Percentiles rank a stretch among this genome's conserved stretches.
These are phyloP conservation scores for Synanceia verrucosa DNA, from an alignment of 2,797 vertebrate species.

Conservation along the genomic window DNA sequence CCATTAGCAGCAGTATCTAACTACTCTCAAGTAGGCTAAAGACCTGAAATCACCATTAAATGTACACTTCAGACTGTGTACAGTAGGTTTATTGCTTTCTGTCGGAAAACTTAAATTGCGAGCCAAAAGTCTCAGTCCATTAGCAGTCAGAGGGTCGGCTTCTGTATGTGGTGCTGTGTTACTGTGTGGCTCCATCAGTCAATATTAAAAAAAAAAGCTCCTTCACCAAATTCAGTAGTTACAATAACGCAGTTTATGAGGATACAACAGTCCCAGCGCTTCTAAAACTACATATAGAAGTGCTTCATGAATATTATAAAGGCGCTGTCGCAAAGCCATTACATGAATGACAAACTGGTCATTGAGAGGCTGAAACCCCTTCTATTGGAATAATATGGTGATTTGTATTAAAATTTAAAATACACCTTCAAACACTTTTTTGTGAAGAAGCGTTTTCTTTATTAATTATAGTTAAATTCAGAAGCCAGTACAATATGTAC, in stretches of 20 bases:
- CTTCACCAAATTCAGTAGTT: background rate
- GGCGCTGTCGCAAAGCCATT: background rate
- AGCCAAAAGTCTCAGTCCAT: constrained; percentile 7
- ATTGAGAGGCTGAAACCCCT: background rate
- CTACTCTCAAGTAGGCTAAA: background rate
- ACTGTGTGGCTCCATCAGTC: background rate
- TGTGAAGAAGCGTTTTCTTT: too few species aligned
- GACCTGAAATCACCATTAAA: background rate
- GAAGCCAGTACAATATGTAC: too few species aligned
- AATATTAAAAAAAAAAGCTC: constrained; percentile 6
- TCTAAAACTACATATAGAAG: background rate
- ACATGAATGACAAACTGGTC: constrained; percentile 1
- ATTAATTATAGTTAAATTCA: too few species aligned
- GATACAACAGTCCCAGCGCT: constrained; percentile 3
- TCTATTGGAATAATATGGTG: background rate
- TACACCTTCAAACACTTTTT: background rate
- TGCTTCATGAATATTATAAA: constrained; percentile 18
- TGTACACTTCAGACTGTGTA: background rate
- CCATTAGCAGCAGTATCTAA: constrained; percentile 9
- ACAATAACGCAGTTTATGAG: background rate
- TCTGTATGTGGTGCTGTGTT: background rate
- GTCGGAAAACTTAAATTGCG: constrained; percentile 12
- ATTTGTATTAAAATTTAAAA: background rate
- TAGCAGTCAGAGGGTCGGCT: background rate
- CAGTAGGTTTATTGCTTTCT: background rate